A percentile compares a stretch with the other conserved stretches of the same genome.
These are phyloP conservation scores for Penelope pileata DNA, from an alignment of 2,113 vertebrate genomes.

Conservation along the genomic window DNA sequence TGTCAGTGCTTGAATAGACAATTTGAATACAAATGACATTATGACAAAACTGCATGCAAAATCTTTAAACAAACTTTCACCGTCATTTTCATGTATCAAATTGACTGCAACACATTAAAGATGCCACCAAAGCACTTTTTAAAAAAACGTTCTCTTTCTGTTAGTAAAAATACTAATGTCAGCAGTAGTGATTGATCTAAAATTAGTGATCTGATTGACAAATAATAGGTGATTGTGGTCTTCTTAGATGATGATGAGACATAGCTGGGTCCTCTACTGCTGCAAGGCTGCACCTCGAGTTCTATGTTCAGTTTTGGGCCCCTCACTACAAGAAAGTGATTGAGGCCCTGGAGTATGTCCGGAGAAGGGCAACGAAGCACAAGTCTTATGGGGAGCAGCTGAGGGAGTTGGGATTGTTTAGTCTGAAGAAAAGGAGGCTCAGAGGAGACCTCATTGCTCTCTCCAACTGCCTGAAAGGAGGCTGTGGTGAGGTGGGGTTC, in stretches of 20 bases:
- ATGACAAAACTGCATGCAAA: background rate
- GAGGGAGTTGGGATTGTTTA: no score
- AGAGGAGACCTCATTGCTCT: no score
- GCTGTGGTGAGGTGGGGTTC: no score
- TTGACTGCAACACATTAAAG: background rate
- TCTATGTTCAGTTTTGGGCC: no score
- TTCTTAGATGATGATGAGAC: background rate
- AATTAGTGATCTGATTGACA: background rate
- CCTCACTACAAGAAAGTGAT: no score
- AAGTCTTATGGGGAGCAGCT: no score
- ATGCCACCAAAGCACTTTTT: background rate
- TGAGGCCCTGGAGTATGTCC: no score
- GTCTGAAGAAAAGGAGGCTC: no score
- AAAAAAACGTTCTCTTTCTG: background rate
- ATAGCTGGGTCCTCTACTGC: background rate
- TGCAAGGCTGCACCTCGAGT: no score
- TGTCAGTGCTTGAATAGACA: background rate
- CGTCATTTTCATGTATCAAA: background rate
- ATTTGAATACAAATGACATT: slow-evolving; percentile 16
- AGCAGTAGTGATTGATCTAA: background rate
- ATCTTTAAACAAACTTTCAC: background rate
- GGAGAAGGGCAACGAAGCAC: no score
- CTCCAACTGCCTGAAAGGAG: no score
- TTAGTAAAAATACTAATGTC: background rate
- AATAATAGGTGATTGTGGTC: background rate